Evolutionary conservation across 37 sponge, comb jelly and placozoan species (phyloP).

Genomic region (Hexactinellida sp.): DNA sequence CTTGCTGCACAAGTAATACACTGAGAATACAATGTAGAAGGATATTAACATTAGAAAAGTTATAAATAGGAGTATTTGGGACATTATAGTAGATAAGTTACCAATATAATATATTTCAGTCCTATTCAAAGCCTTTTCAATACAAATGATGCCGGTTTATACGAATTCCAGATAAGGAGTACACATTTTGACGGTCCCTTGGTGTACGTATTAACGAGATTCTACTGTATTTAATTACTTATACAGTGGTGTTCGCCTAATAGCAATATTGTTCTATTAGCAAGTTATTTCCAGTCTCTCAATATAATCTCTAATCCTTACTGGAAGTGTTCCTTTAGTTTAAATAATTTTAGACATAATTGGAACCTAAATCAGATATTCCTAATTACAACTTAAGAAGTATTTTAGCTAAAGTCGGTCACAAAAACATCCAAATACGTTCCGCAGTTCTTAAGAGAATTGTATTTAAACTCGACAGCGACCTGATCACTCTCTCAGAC

Average conservation of each 20-base stretch:
- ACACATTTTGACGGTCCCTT: too few species aligned
- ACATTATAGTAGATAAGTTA: background rate
- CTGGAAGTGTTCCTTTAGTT: too few species aligned
- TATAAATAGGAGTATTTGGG: background rate
- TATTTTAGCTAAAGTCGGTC: background rate
- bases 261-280: too few species aligned
- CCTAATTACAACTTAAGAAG: background rate
- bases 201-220: too few species aligned
- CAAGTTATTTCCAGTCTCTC: too few species aligned
- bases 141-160: too few species aligned
- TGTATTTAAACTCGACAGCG: background rate
- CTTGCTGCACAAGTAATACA: background rate
- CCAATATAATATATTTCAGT: background rate
- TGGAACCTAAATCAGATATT: background rate
- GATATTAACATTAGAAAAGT: background rate
- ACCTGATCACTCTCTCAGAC: conserved; percentile 4
- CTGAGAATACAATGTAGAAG: background rate
- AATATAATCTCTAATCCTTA: too few species aligned
- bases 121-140: too few species aligned
- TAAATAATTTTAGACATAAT: too few species aligned
- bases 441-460: background rate
- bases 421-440: background rate
- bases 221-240: too few species aligned
- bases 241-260: too few species aligned
- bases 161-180: too few species aligned